phyloP scores from a whole-genome alignment of 2,113 vertebrate genomes.

The Vicugna pacos region DNA sequence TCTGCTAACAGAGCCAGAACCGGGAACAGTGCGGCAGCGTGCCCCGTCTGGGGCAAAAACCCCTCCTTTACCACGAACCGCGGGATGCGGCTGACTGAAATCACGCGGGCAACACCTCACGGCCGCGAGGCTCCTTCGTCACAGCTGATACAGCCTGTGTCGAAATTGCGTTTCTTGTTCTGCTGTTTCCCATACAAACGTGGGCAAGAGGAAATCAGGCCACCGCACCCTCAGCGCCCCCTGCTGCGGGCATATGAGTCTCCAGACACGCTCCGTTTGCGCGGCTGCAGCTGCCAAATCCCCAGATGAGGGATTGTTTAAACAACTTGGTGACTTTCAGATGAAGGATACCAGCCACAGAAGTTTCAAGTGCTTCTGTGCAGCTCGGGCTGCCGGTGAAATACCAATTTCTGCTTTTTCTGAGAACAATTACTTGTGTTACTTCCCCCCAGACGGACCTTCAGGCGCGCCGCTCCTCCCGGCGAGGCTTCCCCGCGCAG shows the following conservation, averaged over 20 bases:
- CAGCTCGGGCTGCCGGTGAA: constrained; percentile 75
- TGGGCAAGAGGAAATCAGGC: background rate
- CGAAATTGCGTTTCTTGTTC: constrained; percentile 12
- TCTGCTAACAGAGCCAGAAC: background rate
- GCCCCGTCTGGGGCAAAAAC: background rate
- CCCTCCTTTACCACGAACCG: background rate
- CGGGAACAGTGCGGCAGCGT: fast-evolving
- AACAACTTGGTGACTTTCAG: constrained; percentile 76
- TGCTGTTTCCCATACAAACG: background rate
- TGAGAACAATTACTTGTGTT: constrained; percentile 81
- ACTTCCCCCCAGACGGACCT: constrained; percentile 71
- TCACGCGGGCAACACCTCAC: background rate
- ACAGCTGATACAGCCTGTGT: background rate
- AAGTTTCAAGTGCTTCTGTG: constrained; percentile 78
- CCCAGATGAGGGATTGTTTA: constrained; percentile 68
- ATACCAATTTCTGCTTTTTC: constrained; percentile 80
- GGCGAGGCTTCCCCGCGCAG: constrained; percentile 44
- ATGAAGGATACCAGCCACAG: constrained; percentile 79
- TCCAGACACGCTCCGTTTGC: background rate
- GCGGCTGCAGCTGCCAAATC: constrained; percentile 42
- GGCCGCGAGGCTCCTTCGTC: background rate
- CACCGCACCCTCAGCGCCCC: background rate
- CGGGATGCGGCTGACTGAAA: background rate
- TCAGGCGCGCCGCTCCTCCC: constrained; percentile 72
- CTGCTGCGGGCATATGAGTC: background rate